Evolutionary conservation across 2,888 invertebrate species (phyloP), one percentile per base, ranked within the genome.

Genomic region (Stenoptilia bipunctidactyla): DNA sequence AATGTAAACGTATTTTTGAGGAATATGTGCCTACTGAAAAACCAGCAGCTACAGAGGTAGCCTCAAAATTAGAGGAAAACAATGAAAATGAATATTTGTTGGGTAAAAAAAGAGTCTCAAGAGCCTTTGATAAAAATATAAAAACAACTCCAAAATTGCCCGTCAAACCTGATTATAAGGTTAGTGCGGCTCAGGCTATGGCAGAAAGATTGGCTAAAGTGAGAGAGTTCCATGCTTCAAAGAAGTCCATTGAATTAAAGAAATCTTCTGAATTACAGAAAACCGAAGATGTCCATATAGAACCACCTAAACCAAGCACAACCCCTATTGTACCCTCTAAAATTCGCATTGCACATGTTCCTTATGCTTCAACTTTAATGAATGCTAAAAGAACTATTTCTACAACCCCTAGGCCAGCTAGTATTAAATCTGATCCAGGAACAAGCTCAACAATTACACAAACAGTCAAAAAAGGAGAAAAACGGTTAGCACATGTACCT

Each of bases 1-100:
- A 96, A 70, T 96, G 96, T 67, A 89, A 92, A 58, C 90, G 87
- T 75, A 94, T 96, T 54, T 96, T 94, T 72, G 92, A 93, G 69
- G 92, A 94, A 72, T 89, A 91, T 71, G 88, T 88, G 41, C 86
- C 87, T 13, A 55, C 62, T 37, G 62, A 61, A 48, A 73, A 73
- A 53, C 48, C 56, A 42, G 58, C 59, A 51, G 47, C 47, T 44
- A 48, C 56, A n/a, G 67, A 67, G 39, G 65, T 72, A 35, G 40
- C 44, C 15, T 40, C 43, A 41, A 60, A 55, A 50, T 36, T 40
- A 41, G 63, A 60, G 44, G 57, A 61, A 12, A 53, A 55, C 13
- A 65, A 62, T 27, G 68, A 70, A 45, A 76, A 75, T 13, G 85
- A 80, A 45, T 83, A 84, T 55, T 48, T 69, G 36, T 63, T 68